phyloP scores from a whole-genome alignment of 2,888 invertebrate genomes.

The Cheilosia soror region DNA sequence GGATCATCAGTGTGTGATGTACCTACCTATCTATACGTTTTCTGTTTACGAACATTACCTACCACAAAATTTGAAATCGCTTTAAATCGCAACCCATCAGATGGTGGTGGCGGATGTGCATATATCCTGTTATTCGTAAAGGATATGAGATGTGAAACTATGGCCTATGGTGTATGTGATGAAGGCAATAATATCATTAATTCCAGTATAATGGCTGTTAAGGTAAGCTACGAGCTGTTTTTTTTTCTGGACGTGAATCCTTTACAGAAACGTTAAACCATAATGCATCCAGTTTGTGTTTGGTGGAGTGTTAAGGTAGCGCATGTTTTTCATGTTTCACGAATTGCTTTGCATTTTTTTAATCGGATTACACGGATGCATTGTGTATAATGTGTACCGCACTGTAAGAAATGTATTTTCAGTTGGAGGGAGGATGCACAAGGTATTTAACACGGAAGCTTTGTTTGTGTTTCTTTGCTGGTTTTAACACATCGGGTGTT shows the following conservation, averaged over 20 bases:
- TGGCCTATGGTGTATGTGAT: not conserved
- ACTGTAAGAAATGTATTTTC: not conserved
- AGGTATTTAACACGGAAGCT: not conserved
- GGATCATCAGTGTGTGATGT: not conserved
- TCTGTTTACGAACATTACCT: constrained; percentile 13
- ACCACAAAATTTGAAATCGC: constrained; percentile 2
- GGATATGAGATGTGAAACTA: constrained; percentile 6
- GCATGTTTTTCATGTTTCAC: constrained; percentile 33
- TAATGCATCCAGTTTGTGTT: not conserved
- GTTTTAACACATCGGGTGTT: too few species aligned
- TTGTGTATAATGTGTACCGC: constrained; percentile 15
- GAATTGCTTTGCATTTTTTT: constrained; percentile 30
- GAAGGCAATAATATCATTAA: constrained; percentile 48
- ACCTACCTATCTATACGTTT: not conserved
- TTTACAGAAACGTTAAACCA: constrained; percentile 1
- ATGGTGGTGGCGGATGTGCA: not conserved
- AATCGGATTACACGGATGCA: constrained; percentile 36
- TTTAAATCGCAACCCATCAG: constrained; percentile 24
- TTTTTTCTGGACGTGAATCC: not conserved
- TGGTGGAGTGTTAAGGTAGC: constrained; percentile 9
- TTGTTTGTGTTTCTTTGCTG: not conserved
- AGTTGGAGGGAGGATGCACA: not conserved
- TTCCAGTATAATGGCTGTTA: constrained; percentile 26
- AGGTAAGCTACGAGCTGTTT: not conserved
- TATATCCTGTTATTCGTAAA: not conserved